Percentiles rank a stretch among this genome's conserved stretches.
These are phyloP conservation scores for Atethmia centrago DNA, from an alignment of 2,888 invertebrate genomes.

Conservation along the genomic window DNA sequence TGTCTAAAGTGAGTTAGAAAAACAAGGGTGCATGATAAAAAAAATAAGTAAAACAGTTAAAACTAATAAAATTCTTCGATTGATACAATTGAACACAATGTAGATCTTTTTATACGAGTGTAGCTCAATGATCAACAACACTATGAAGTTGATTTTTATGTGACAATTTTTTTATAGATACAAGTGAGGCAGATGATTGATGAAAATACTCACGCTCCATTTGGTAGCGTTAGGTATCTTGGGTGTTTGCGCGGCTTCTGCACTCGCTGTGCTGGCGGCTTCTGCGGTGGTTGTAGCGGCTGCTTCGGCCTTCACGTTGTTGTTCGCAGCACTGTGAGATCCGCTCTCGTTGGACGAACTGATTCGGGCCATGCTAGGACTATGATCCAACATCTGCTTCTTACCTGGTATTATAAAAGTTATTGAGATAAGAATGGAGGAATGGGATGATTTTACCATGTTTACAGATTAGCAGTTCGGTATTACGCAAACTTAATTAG, in stretches of 20 bases:
- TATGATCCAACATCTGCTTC: constrained; percentile 83
- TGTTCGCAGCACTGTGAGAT: constrained; percentile 37
- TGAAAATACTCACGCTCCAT: constrained; percentile 80
- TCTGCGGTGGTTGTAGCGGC: constrained; percentile 44
- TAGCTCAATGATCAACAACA: neutral
- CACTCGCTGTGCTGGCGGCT: constrained; percentile 47
- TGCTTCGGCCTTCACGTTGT: constrained; percentile 58
- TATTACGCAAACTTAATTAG: neutral
- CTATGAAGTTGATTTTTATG: neutral
- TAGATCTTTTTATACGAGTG: too few species aligned
- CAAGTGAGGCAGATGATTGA: too few species aligned
- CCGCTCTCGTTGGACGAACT: constrained; percentile 88
- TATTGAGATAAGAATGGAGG: neutral
- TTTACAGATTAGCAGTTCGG: neutral
- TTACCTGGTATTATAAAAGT: constrained; percentile 85
- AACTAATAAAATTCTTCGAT: too few species aligned
- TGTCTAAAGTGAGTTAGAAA: too few species aligned
- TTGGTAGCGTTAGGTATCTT: constrained; percentile 80
- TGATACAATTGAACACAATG: too few species aligned
- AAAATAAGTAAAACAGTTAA: too few species aligned
- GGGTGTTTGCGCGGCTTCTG: constrained; percentile 56
- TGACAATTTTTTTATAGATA: neutral
- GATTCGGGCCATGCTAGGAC: constrained; percentile 77
- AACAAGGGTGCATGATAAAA: too few species aligned
- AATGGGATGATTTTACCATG: neutral